These are phyloP conservation scores for Taphrorychus bicolor DNA, from an alignment of 2,888 invertebrate genomes.

Conservation along the genomic window DNA sequence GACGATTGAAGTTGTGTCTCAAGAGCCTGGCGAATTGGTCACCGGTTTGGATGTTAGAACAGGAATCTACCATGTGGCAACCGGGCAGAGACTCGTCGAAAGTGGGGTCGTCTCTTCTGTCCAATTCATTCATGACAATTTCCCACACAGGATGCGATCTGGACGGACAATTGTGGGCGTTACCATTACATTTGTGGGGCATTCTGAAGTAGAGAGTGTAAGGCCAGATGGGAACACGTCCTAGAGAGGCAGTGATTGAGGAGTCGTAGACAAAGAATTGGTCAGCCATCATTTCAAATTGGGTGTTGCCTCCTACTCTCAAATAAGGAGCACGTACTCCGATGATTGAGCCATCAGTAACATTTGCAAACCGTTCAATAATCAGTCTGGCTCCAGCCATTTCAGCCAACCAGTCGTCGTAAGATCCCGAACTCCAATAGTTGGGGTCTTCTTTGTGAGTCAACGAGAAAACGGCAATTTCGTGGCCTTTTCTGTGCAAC, in stretches of 20 bases:
- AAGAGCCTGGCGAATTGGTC: conserved; percentile 90
- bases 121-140: conserved; percentile 95
- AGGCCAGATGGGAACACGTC: conserved; percentile 94
- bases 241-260: conserved; percentile 88
- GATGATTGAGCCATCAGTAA: conserved; percentile 89
- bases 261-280: conserved; percentile 95
- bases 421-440: conserved; percentile 87
- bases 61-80: conserved; percentile 94
- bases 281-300: conserved; percentile 97
- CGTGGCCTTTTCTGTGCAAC: conserved; percentile 87
- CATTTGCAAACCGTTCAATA: conserved; percentile 88
- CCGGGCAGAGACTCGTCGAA: conserved; percentile 93
- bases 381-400: conserved; percentile 92
- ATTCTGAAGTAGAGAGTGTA: conserved; percentile 96
- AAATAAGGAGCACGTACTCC: conserved; percentile 89
- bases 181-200: conserved; percentile 95
- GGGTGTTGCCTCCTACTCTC: conserved; percentile 91
- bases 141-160: conserved; percentile 94
- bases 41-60: conserved; percentile 90
- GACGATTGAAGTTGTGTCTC: conserved; percentile 93
- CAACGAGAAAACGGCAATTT: conserved; percentile 89
- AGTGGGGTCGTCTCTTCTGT: conserved; percentile 91
- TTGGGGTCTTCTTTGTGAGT: conserved; percentile 92
- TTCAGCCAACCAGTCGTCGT: conserved; percentile 93
- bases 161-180: conserved; percentile 91